Evolutionary conservation across 2,113 vertebrate species (phyloP).

Genomic region (Erpornis zantholeuca): DNA sequence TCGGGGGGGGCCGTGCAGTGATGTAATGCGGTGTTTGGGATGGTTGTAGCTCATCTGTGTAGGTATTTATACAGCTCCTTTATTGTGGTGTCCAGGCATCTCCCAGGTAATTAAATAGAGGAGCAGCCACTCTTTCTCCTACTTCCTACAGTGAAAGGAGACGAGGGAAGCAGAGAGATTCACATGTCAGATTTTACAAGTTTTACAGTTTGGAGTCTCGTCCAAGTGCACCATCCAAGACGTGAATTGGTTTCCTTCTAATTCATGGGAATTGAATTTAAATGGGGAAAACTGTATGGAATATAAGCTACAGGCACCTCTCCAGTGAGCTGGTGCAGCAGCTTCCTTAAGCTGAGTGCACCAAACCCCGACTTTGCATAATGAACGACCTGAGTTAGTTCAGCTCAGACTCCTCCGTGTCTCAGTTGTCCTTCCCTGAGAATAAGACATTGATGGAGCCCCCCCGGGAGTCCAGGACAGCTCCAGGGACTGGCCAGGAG

Average conservation of each 20-base stretch:
- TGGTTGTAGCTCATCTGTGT: not conserved
- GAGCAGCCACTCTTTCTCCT: not conserved
- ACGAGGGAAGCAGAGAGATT: not conserved
- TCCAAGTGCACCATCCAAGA: not conserved
- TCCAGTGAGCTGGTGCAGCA: not conserved
- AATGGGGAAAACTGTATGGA: not conserved
- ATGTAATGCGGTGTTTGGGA: not conserved
- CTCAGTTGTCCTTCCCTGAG: not conserved
- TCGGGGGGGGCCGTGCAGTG: not conserved
- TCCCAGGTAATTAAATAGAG: not conserved
- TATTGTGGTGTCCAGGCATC: not conserved
- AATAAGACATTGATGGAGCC: rapidly evolving
- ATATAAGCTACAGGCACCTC: not conserved
- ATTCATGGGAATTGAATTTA: not conserved
- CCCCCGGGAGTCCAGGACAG: not conserved
- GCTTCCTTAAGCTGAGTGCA: not conserved
- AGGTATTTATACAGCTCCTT: not conserved
- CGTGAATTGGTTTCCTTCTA: not conserved
- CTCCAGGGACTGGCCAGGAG: not conserved
- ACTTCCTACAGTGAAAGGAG: not conserved
- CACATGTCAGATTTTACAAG: rapidly evolving
- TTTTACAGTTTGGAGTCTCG: not conserved
- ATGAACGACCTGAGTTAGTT: rapidly evolving
- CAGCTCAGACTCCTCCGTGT: not conserved
- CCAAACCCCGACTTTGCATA: rapidly evolving